These are phyloP conservation scores for Psix sp. DNA, from an alignment of 1,140 invertebrate genomes.

Conservation along the genomic window DNA sequence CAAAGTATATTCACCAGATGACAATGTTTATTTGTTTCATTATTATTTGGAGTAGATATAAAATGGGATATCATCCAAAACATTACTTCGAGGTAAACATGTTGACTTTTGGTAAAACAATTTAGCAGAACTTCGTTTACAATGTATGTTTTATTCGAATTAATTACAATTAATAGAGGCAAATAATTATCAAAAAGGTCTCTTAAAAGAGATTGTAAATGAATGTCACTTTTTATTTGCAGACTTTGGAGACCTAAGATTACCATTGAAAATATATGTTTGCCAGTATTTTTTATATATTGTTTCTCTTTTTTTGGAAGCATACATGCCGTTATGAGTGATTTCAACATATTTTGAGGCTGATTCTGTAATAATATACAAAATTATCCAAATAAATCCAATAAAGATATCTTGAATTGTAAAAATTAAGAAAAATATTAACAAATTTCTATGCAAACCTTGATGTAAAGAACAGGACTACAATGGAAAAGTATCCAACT, in stretches of 20 bases:
- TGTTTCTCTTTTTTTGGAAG: constrained; percentile 64
- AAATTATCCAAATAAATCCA: background rate
- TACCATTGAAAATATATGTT: constrained; percentile 70
- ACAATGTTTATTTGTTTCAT: constrained; percentile 68
- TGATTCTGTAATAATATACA: constrained; percentile 63
- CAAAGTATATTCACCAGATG: constrained; percentile 64
- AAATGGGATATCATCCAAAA: constrained; percentile 67
- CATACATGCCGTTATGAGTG: constrained; percentile 65
- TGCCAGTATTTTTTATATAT: constrained; percentile 62
- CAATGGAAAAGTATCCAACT: constrained; percentile 69
- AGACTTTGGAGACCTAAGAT: constrained; percentile 69
- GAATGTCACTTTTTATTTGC: constrained; percentile 66
- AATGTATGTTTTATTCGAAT: constrained; percentile 56
- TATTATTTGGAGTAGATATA: constrained; percentile 62
- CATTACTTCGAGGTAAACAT: constrained; percentile 62
- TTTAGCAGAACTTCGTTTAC: constrained; percentile 65
- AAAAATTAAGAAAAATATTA: constrained; percentile 4
- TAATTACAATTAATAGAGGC: constrained; percentile 64
- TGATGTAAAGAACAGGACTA: constrained; percentile 65
- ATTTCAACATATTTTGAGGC: constrained; percentile 66
- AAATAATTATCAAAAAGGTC: constrained; percentile 72
- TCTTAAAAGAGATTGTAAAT: constrained; percentile 65
- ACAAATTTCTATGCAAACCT: constrained; percentile 53
- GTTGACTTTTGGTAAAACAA: constrained; percentile 66
- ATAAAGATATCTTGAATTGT: background rate